phyloP scores from a whole-genome alignment of 2,797 vertebrate genomes.

The Sparidentex hasta region DNA sequence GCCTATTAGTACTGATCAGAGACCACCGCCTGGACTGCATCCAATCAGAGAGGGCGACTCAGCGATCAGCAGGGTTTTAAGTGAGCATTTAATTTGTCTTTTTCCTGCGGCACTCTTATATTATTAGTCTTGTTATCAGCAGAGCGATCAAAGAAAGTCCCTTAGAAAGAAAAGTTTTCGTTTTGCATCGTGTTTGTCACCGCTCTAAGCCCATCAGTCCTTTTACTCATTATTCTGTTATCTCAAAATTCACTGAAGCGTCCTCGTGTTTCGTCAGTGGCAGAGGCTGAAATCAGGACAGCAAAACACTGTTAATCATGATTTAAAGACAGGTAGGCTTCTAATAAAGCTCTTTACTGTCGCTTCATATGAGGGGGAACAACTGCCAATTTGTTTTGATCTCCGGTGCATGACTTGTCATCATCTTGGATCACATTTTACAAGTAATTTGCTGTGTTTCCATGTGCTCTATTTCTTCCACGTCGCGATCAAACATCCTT shows the following conservation, averaged over 20 bases:
- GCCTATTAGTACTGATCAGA: slow-evolving; percentile 59
- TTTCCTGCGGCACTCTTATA: slow-evolving; percentile 32
- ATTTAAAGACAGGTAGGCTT: slow-evolving; percentile 7
- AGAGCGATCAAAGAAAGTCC: slow-evolving; percentile 28
- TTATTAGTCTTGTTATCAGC: slow-evolving; percentile 28
- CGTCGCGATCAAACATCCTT: background rate
- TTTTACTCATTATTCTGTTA: slow-evolving; percentile 9
- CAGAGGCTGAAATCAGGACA: slow-evolving; percentile 2
- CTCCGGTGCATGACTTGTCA: background rate
- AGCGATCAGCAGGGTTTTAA: slow-evolving; percentile 36
- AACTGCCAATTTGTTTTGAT: slow-evolving; percentile 5
- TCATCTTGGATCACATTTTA: background rate
- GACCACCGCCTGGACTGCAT: slow-evolving; percentile 32
- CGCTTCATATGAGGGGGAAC: slow-evolving; percentile 16
- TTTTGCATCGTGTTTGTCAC: background rate
- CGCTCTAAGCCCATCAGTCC: slow-evolving; percentile 1
- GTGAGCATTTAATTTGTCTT: slow-evolving; percentile 49
- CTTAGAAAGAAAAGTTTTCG: background rate
- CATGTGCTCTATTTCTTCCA: background rate
- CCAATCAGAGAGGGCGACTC: slow-evolving; percentile 51
- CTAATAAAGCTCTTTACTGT: slow-evolving; percentile 25
- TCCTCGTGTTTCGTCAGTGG: background rate
- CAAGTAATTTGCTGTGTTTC: slow-evolving; percentile 17
- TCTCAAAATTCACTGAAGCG: background rate
- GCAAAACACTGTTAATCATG: slow-evolving; percentile 31